A percentile compares a stretch with the other conserved stretches of the same genome.
Conservation (phyloP, 2,888 invertebrate genomes). For the Cephus rjabovi region DNA sequence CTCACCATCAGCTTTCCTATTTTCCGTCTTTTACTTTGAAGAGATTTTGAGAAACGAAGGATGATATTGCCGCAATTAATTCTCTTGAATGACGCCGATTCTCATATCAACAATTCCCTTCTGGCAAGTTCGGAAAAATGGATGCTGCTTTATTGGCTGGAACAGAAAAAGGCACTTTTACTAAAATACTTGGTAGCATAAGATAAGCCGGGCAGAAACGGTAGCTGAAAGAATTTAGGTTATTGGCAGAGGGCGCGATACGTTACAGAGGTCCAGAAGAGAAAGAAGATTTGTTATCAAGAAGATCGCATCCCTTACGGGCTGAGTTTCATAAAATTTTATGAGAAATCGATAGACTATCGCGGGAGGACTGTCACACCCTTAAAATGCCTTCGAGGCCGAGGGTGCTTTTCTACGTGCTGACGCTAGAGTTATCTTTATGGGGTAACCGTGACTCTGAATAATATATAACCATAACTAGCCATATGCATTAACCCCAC, state of each 20-base stretch:
- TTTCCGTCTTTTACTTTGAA: background rate
- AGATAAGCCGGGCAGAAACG: background rate
- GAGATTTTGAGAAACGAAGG: background rate
- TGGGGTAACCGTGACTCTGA: conserved; percentile 6
- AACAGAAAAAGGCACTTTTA: background rate
- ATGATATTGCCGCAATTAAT: background rate
- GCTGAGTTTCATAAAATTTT: conserved; percentile 41
- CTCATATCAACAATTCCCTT: background rate
- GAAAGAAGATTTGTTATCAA: background rate
- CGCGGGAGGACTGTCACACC: conserved; percentile 15
- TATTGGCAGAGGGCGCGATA: background rate
- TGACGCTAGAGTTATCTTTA: conserved; percentile 9
- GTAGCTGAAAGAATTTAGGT: background rate
- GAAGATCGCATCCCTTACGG: background rate
- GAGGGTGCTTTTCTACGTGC: background rate
- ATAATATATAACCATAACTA: conserved; percentile 8
- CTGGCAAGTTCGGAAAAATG: background rate
- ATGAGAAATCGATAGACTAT: conserved; percentile 55
- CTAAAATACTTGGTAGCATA: background rate
- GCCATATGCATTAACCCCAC: background rate
- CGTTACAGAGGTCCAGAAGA: background rate
- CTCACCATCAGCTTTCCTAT: background rate
- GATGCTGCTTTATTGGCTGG: background rate
- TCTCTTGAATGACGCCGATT: background rate
- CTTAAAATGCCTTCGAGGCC: conserved; percentile 5